Conservation (phyloP, 2,888 invertebrate species). For the Rhabditoides inermis region DNA sequence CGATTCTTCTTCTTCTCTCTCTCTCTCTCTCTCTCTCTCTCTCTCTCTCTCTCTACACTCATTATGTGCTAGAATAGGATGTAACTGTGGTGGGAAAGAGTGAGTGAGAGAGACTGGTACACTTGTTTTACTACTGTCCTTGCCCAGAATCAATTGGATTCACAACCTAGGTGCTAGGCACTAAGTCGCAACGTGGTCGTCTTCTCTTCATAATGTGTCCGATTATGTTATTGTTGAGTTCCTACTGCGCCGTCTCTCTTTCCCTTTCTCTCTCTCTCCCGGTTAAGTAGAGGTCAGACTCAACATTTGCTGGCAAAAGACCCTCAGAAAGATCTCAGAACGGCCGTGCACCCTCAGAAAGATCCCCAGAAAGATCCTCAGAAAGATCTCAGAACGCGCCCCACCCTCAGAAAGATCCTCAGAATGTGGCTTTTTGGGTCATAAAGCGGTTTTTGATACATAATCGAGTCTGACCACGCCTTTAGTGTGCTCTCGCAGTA, state of each 20-base stretch:
- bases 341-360: too few species aligned
- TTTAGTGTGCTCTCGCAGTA: too few species aligned
- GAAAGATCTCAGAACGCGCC: too few species aligned
- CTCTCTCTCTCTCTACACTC: conserved; percentile 5
- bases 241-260: conserved; percentile 6
- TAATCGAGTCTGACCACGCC: too few species aligned
- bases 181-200: conserved; percentile 1
- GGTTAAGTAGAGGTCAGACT: conserved; percentile 5
- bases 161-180: conserved; percentile 12
- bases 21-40: conserved; percentile 6
- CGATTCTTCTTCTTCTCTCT: conserved; percentile 2
- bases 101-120: background rate
- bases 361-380: too few species aligned
- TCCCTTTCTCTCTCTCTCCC: background rate
- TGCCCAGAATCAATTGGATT: conserved; percentile 10
- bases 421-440: too few species aligned
- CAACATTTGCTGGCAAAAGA: too few species aligned
- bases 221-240: too few species aligned
- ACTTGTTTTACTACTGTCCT: background rate
- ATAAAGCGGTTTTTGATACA: too few species aligned
- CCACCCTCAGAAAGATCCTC: too few species aligned
- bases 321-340: too few species aligned
- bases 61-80: background rate
- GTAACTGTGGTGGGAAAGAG: too few species aligned
- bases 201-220: conserved; percentile 7